Conservation (phyloP, 1,140 invertebrate species). For the Coenobita brevimanus region DNA sequence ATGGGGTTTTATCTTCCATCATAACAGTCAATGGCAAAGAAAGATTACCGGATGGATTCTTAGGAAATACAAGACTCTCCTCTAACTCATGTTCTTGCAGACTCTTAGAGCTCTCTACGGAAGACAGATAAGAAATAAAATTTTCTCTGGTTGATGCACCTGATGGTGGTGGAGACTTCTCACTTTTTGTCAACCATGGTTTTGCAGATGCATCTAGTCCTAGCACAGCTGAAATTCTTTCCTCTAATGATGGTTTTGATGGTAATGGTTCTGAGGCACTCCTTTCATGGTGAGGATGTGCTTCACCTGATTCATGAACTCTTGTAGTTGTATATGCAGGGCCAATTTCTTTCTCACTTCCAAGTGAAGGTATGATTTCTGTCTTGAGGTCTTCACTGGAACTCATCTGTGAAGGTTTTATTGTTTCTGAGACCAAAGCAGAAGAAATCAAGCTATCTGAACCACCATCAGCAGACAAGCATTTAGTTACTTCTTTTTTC, state of each 20-base stretch:
- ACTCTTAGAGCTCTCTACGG: no score
- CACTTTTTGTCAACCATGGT: not conserved
- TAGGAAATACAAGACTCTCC: not conserved
- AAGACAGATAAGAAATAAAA: no score
- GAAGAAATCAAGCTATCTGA: no score
- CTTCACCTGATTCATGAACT: no score
- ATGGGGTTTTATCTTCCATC: constrained; percentile 9
- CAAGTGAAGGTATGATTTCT: no score
- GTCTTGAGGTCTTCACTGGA: no score
- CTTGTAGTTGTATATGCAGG: no score
- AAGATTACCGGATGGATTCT: not conserved
- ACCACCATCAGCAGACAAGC: no score
- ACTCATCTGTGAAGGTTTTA: no score
- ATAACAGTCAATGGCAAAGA: not conserved
- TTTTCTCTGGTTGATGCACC: not conserved
- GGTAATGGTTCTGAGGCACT: not conserved
- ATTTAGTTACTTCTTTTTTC: no score
- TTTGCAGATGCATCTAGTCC: not conserved
- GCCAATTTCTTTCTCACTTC: no score
- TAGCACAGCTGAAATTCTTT: constrained; percentile 52
- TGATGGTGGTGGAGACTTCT: not conserved
- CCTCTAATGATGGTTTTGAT: constrained; percentile 17
- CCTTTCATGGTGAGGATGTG: not conserved
- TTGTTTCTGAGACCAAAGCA: no score
- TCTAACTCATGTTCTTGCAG: not conserved